Conservation (phyloP, 2,113 vertebrate genomes). For the Thymallus thymallus region DNA sequence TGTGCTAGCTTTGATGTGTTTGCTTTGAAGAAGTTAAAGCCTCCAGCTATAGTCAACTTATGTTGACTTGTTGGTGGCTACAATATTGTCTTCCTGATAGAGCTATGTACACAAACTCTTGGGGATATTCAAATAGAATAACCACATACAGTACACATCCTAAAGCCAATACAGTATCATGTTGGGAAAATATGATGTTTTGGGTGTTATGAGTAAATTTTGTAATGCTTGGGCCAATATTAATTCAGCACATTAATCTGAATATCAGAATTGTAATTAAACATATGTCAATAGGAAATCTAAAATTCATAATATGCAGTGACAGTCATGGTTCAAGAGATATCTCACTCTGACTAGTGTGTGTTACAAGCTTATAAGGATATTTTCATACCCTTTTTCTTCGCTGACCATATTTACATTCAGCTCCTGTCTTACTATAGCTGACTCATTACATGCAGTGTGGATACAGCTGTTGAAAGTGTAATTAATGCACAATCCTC, state of each 20-base stretch:
- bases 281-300: constrained; percentile 35
- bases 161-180: no score
- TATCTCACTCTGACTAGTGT: neutral
- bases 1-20: neutral
- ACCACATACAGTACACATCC: no score
- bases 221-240: neutral
- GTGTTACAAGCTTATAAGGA: constrained; percentile 1
- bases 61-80: neutral
- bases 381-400: constrained; percentile 35
- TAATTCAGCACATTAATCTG: constrained; percentile 24
- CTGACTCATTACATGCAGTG: constrained; percentile 54
- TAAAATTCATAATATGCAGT: constrained; percentile 34
- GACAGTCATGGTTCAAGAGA: neutral
- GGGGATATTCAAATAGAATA: no score
- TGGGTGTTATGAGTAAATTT: neutral
- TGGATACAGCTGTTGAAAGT: constrained; percentile 51
- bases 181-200: no score
- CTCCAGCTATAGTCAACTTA: neutral
- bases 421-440: constrained; percentile 25
- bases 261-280: constrained; percentile 27
- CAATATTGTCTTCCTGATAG: neutral
- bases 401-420: constrained; percentile 27
- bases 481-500: constrained; percentile 54
- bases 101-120: no score
- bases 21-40: neutral